Conservation (phyloP, 2,113 vertebrate genomes). For the Rafetus swinhoei region DNA sequence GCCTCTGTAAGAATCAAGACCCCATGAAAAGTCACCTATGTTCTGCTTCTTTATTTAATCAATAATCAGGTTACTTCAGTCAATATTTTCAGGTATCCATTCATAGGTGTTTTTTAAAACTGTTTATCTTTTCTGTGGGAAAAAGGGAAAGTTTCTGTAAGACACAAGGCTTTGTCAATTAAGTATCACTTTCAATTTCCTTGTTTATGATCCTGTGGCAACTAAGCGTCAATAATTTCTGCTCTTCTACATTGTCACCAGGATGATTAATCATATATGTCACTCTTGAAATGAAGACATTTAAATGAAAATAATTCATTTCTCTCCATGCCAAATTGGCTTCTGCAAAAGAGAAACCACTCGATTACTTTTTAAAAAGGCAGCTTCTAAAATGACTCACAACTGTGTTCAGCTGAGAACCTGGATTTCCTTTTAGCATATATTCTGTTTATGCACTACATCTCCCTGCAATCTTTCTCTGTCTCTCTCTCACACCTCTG, state of each 20-base stretch:
- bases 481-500: too few relatives aligned
- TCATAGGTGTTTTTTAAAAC: slow-evolving; percentile 4
- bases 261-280: slow-evolving; percentile 90
- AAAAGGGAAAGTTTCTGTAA: slow-evolving; percentile 68
- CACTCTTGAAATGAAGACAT: slow-evolving; percentile 85
- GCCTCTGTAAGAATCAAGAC: slow-evolving; percentile 17
- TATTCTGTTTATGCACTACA: not conserved
- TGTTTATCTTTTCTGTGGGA: slow-evolving; percentile 25
- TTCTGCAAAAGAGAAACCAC: slow-evolving; percentile 68
- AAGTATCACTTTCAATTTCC: slow-evolving; percentile 90
- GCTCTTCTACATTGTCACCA: slow-evolving; percentile 85
- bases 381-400: slow-evolving; percentile 28
- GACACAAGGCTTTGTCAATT: slow-evolving; percentile 89
- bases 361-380: slow-evolving; percentile 46
- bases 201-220: slow-evolving; percentile 87
- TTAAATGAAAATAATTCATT: slow-evolving; percentile 89
- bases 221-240: slow-evolving; percentile 89
- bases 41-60: slow-evolving; percentile 14
- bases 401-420: not conserved
- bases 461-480: slow-evolving; percentile 43
- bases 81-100: slow-evolving; percentile 4
- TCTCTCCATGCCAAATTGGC: slow-evolving; percentile 83
- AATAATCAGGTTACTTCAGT: not conserved
- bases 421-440: slow-evolving; percentile 14
- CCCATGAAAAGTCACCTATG: slow-evolving; percentile 32